Conservation (phyloP, 2,113 vertebrate genomes). For the Daphoenositta chrysoptera region DNA sequence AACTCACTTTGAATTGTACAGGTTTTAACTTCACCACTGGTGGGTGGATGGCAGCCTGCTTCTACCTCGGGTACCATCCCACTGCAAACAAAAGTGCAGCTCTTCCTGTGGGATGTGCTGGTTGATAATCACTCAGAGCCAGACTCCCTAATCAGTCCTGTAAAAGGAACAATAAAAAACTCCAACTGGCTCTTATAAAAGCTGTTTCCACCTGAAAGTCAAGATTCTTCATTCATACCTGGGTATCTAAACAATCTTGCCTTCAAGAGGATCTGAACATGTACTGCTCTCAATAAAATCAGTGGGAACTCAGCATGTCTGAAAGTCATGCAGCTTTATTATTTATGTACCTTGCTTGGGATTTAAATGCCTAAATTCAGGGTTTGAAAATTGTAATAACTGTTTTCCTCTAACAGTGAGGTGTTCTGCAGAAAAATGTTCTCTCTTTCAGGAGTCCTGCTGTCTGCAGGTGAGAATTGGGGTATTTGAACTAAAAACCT, state of each 20-base stretch:
- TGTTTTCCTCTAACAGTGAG: background rate
- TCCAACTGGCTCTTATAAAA: background rate
- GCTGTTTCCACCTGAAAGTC: background rate
- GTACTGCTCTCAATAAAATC: background rate
- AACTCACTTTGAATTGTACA: background rate
- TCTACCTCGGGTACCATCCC: background rate
- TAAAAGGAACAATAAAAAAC: background rate
- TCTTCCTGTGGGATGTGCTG: background rate
- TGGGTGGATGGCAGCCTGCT: background rate
- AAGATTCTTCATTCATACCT: background rate
- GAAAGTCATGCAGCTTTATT: background rate
- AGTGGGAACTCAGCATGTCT: background rate
- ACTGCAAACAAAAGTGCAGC: background rate
- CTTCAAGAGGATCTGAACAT: background rate
- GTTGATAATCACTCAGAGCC: background rate
- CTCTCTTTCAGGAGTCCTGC: background rate
- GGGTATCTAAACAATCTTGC: background rate
- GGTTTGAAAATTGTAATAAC: background rate
- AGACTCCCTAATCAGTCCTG: background rate
- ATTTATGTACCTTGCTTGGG: background rate
- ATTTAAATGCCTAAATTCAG: conserved; percentile 16
- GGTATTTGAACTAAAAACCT: background rate
- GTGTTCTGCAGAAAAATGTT: background rate
- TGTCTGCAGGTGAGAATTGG: background rate
- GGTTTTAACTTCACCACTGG: background rate